A percentile compares a stretch with the other conserved stretches of the same genome.
phyloP scores from a whole-genome alignment of 2,888 invertebrate genomes.

The Drosophila sordidapex region DNA sequence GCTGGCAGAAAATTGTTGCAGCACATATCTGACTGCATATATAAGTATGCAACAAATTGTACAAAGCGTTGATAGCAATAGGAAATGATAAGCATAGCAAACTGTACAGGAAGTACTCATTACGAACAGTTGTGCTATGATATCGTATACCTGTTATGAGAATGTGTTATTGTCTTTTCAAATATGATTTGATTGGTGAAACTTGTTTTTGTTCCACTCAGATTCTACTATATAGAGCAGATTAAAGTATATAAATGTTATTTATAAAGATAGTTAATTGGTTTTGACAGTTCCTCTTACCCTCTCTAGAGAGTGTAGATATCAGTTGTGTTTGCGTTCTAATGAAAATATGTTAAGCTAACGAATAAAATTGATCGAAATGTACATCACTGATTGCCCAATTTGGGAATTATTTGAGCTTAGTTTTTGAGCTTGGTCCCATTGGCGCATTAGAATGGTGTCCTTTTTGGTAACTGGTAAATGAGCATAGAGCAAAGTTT shows the following conservation, averaged over 20 bases:
- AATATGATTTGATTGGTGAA: neutral
- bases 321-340: neutral
- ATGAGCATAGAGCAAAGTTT: constrained; percentile 68
- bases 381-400: constrained; percentile 32
- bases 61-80: constrained; percentile 25
- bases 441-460: constrained; percentile 38
- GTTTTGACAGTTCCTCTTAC: neutral
- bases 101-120: constrained; percentile 29
- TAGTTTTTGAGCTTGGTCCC: constrained; percentile 36
- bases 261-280: neutral
- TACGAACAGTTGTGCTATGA: constrained; percentile 9
- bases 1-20: constrained; percentile 34
- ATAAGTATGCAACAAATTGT: constrained; percentile 37
- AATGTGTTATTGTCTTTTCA: neutral
- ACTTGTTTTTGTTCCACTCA: neutral
- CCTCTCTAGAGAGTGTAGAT: neutral
- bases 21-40: constrained; percentile 25
- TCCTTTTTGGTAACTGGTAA: constrained; percentile 41
- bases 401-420: constrained; percentile 29
- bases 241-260: neutral
- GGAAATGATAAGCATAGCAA: constrained; percentile 36
- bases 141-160: constrained; percentile 1
- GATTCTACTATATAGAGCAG: neutral
- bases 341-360: neutral
- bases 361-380: constrained; percentile 1